Base-by-base conservation (phyloP, 1,140 invertebrate species). In the Philotrypesis tridentata region DNA sequence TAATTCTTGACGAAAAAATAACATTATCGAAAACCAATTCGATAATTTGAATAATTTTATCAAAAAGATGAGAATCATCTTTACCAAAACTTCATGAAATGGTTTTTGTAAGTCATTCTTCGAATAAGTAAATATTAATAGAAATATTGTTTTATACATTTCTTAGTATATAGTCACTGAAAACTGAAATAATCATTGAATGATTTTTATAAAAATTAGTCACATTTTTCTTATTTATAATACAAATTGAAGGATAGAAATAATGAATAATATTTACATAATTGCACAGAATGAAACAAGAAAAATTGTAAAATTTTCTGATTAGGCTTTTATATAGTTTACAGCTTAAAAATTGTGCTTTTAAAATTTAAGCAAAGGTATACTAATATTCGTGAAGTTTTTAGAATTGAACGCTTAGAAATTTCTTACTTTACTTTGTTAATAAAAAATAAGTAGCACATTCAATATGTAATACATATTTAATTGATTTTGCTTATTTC, bases 241-340 rank as follows among this genome's bases (percentile, higher is more conserved):
- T 78, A 78, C 77, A 79, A 79, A 55, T 40, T 40, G n/a, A 40
- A 79, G 11, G 14, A 68, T n/a, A 68, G 43, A 31, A 25, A 27
- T 74, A 74, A 78, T 68, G 37, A 78, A 68, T 29, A 55, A 25
- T 78, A 78, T 78, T 4, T 68, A 78, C 40, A 78, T 27, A 77
- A 48, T 55, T 68, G 68, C 48, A 78, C 17, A 68, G 67, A 65
- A 68, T 31, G 27, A 68, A 78, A 48, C 61, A 29, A 37, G 27
- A 65, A 65, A 27, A 63, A 8, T 29, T 27, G n/a, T 9, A 29
- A 65, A 65, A 25, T n/a, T 27, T 65, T 25, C 25, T 25, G 27
- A 25, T 23, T 65, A 23, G n/a, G 12, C 25, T 27, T 65, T 65
- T 37, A 37, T n/a, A 37, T 11, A 65, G 61, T 65, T 12, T 65